These are phyloP conservation scores for Pseudomyrmex cubaensis DNA, from an alignment of 1,140 invertebrate species.

Conservation along the genomic window DNA sequence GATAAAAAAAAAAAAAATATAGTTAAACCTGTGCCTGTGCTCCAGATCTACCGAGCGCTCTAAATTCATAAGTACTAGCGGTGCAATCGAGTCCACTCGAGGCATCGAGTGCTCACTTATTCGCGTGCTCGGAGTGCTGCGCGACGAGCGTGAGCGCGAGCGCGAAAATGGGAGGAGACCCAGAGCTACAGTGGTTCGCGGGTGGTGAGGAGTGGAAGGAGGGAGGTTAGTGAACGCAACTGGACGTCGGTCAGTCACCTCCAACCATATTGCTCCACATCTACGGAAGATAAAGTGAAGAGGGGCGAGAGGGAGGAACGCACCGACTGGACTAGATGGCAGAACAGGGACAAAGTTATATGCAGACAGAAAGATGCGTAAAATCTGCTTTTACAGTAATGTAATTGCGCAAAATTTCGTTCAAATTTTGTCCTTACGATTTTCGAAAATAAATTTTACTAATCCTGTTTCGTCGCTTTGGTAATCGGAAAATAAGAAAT, in stretches of 20 bases:
- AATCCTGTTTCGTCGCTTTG: not conserved
- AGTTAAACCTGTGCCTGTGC: conserved; percentile 56
- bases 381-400: conserved; percentile 36
- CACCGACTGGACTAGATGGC: conserved; percentile 32
- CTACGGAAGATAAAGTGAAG: conserved; percentile 78
- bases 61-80: conserved; percentile 74
- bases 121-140: conserved; percentile 71
- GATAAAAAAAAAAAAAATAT: conserved; percentile 42
- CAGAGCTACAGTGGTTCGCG: conserved; percentile 34
- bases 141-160: conserved; percentile 64
- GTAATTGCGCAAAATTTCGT: conserved; percentile 72
- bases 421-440: not conserved
- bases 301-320: conserved; percentile 62
- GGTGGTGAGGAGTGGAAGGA: conserved; percentile 58
- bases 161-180: conserved; percentile 63
- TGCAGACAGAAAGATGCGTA: conserved; percentile 32
- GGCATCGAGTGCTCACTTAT: conserved; percentile 64
- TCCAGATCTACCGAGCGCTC: conserved; percentile 76
- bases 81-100: conserved; percentile 75
- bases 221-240: conserved; percentile 84
- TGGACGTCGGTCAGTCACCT: conserved; percentile 85
- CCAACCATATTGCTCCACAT: conserved; percentile 85
- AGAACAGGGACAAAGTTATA: conserved; percentile 55
- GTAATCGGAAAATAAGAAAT: conserved; percentile 27
- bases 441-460: not conserved